A percentile compares a stretch with the other conserved stretches of the same genome.
These are phyloP conservation scores for Anodontia alba DNA, from an alignment of 2,888 invertebrate species.

Conservation along the genomic window DNA sequence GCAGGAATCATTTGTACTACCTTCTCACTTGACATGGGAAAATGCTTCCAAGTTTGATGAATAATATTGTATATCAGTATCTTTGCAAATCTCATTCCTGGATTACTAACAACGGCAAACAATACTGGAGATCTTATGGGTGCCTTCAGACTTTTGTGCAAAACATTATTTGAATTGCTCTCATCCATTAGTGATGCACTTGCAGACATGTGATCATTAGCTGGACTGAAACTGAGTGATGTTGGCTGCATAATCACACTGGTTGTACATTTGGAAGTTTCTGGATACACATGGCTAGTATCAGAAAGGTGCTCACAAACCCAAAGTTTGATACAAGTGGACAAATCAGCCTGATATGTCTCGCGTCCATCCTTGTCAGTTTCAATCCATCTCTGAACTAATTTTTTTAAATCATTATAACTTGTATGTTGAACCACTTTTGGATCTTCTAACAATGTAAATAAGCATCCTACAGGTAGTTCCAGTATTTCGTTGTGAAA, in stretches of 20 bases:
- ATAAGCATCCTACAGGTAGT: conserved; percentile 75
- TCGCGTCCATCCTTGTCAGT: conserved; percentile 68
- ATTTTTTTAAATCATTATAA: conserved; percentile 75
- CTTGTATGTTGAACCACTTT: conserved; percentile 77
- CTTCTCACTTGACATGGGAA: conserved; percentile 78
- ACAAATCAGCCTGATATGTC: conserved; percentile 68
- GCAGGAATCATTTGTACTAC: conserved; percentile 79
- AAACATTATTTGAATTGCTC: conserved; percentile 17
- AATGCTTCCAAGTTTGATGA: conserved; percentile 79
- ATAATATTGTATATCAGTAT: conserved; percentile 77
- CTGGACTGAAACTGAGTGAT: conserved; percentile 10
- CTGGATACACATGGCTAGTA: conserved; percentile 42
- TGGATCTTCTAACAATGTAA: conserved; percentile 76
- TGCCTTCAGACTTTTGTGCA: conserved; percentile 29
- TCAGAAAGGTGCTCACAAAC: conserved; percentile 65
- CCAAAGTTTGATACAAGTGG: conserved; percentile 75
- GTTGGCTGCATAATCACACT: conserved; percentile 62
- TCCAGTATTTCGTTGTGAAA: conserved; percentile 81
- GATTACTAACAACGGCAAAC: conserved; percentile 79
- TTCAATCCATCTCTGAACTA: conserved; percentile 79
- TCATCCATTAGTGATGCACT: conserved; percentile 48
- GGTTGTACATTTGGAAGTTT: conserved; percentile 48
- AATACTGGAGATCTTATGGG: conserved; percentile 68
- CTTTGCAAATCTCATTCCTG: conserved; percentile 80
- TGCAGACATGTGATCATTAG: conserved; percentile 45